These are phyloP conservation scores for Anarhynchus alexandrinus DNA, from an alignment of 2,113 vertebrate genomes.

Conservation along the genomic window DNA sequence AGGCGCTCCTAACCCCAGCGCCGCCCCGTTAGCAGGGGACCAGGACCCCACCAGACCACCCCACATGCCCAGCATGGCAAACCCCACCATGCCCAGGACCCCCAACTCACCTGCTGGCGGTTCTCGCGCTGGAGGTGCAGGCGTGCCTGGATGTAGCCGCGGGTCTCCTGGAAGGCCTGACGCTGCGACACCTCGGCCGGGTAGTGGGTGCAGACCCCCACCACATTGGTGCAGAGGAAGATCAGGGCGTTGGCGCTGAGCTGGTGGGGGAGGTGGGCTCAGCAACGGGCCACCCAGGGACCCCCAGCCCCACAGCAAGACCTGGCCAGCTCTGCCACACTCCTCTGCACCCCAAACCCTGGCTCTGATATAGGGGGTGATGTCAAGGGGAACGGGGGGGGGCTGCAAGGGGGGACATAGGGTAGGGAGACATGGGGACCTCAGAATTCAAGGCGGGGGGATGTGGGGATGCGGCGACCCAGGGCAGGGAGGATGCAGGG, in stretches of 20 bases:
- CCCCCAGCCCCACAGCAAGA: background rate
- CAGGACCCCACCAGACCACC: background rate
- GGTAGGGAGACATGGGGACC: background rate
- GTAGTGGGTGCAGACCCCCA: constrained; percentile 96
- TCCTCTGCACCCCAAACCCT: background rate
- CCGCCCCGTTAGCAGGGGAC: background rate
- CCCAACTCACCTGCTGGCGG: constrained; percentile 86
- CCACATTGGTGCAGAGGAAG: constrained; percentile 95
- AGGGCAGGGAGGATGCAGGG: background rate
- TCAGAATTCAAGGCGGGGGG: no score
- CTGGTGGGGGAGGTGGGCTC: constrained; percentile 55
- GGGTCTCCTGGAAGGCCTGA: constrained; percentile 95
- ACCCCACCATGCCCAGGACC: background rate
- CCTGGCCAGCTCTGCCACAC: no score
- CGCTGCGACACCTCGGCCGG: constrained; percentile 95
- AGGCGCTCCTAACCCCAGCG: constrained; percentile 83
- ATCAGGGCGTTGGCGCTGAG: constrained; percentile 91
- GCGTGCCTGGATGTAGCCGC: constrained; percentile 93
- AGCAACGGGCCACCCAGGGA: rapidly evolving
- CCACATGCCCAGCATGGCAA: background rate
- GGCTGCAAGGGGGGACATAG: background rate
- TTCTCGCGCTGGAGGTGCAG: constrained; percentile 94
- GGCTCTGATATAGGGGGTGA: no score
- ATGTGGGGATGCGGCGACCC: background rate
- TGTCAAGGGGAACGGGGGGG: background rate